Evolutionary conservation across 2,888 invertebrate species (phyloP), one percentile per base, ranked within the genome.

Genomic region (Aspidiotus destructor): DNA sequence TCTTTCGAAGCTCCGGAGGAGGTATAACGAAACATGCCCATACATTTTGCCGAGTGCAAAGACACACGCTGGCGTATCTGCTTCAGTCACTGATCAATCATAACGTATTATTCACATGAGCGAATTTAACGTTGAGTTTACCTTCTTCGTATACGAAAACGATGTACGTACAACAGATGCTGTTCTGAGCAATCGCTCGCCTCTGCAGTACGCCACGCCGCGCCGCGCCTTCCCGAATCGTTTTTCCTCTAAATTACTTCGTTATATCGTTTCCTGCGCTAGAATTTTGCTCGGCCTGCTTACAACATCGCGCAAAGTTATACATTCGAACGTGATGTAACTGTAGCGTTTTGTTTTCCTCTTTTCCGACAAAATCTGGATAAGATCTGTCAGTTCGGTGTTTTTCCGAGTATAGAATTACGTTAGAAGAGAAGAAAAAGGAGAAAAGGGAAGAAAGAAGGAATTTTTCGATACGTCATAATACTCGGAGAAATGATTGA

Each of bases 61-160:
- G 58, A 58, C 58, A 58, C 57, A 65, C 58, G 57, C 57, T 65
- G 65, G 65, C 65, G 44, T 65, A 65, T 65, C 65, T 65, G 65
- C 57, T 65, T 57, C 65, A 58, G 65, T 65, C 65, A 65, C 65
- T 65, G 65, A 65, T 65, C 65, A 65, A 65, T 65, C 65, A 65
- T 65, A 65, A 55, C 65, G 65, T 55, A 65, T 65, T 65, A 65
- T 65, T 65, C 65, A 65, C 65, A 42, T 57, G 65, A 57, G 8
- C 55, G 65, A 65, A 41, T 65, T 65, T 65, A 65, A 65, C 65
- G 65, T 65, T 65, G 44, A 41, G 41, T 64, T 64, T 64, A 15
- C 41, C 44, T 17, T 28, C 28, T n/a, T n/a, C n/a, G n/a, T n/a
- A 5, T 5, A 28, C 28, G 28, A 28, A 28, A 28, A 28, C 28